These are phyloP conservation scores for Tachina lurida DNA, from an alignment of 2,888 invertebrate species.

Conservation along the genomic window DNA sequence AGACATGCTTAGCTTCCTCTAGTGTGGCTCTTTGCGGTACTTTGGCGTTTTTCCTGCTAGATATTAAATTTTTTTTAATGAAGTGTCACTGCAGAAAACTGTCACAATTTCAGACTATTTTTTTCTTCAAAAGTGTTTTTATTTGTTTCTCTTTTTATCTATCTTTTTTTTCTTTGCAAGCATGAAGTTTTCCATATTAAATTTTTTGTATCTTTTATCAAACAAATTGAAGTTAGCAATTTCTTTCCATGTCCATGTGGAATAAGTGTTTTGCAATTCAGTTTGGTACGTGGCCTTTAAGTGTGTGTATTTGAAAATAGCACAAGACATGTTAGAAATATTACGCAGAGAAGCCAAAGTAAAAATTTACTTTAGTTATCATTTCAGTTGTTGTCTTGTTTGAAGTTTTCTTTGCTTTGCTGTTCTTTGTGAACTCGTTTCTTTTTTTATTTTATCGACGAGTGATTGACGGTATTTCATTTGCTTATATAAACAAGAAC, in stretches of 20 bases:
- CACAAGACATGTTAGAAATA: constrained; percentile 4
- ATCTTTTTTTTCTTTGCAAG: not conserved
- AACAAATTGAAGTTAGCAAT: not conserved
- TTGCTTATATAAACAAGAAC: constrained; percentile 12
- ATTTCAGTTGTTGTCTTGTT: constrained; percentile 23
- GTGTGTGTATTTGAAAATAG: constrained; percentile 7
- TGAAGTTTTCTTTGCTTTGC: constrained; percentile 12
- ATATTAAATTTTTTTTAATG: constrained; percentile 39
- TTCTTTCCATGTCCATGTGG: constrained; percentile 27
- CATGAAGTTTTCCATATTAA: constrained; percentile 1
- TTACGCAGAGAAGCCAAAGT: not conserved
- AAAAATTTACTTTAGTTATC: constrained; percentile 24
- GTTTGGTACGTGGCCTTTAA: constrained; percentile 39
- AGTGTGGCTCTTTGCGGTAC: constrained; percentile 26
- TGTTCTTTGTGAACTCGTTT: constrained; percentile 39
- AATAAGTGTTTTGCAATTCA: constrained; percentile 32
- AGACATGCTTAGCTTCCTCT: not conserved
- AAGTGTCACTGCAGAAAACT: constrained; percentile 69
- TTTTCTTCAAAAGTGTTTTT: constrained; percentile 9
- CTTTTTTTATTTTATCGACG: constrained; percentile 53
- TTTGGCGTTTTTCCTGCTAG: not conserved
- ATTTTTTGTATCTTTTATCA: not conserved
- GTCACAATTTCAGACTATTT: constrained; percentile 48
- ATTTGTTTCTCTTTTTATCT: constrained; percentile 1
- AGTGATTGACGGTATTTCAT: constrained; percentile 57